Base-by-base conservation (phyloP, 2,797 vertebrate genomes). In the Pampus argenteus region DNA sequence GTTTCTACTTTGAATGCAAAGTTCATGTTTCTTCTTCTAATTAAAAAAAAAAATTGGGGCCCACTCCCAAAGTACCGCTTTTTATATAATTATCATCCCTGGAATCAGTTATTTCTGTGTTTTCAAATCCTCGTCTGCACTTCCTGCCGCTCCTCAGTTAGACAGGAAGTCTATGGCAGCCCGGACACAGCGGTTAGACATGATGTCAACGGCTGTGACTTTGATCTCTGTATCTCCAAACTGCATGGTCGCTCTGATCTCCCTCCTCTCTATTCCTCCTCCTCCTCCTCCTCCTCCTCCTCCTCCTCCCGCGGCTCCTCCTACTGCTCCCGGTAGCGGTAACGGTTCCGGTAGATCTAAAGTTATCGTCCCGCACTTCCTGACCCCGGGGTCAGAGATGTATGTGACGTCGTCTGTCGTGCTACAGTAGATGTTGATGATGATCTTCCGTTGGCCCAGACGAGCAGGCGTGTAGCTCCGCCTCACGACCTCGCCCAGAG, bases 151-250 rank as follows among this genome's bases (percentile, higher is more conserved):
- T 61, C 71, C 76, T 95, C 86, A 99, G 61, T 97, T 96, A 78
- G 97, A 96, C 79, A 98, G 96, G 92, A 99, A 99, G 81, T 99
- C 97, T n/a, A 99, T 98, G 81, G 96, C 91, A 9, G 96, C 97
- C 5, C 94, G 91, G 23, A 98, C 97, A 0, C 92, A 94, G 80
- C 94, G 94, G 34, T 95, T 92, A n/a, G 97, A 96, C 85, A 92
- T 87, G 78, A 95, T 88, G 34, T 99, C 98, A 44, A 98, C 79
- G 0, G 97, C 98, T 0, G 95, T 97, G 75, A 99, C 96, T 91
- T 98, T 98, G 84, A 99, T 98, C 92, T 99, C 97, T 0, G 97
- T 98, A 92, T 99, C 98, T 9, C 97, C 97, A 0, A 99, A 99
- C 92, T 99, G 97, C 97, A 99, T 99, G 87, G 94, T 96, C 3